phyloP scores from a whole-genome alignment of 92 coral and sea anemone species.

The Porites divaricata region DNA sequence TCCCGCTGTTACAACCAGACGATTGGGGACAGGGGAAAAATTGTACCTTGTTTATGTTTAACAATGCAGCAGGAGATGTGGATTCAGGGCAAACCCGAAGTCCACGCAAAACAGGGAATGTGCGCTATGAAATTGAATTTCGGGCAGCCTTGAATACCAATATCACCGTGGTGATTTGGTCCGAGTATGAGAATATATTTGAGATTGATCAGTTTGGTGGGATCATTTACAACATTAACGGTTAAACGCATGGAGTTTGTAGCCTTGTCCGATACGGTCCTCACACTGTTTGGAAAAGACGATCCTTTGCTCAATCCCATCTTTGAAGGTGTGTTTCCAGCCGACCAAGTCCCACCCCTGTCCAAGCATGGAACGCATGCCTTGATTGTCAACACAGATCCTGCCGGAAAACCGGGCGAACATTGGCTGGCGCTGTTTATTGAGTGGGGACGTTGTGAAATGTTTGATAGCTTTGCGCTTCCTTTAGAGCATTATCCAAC shows the following conservation, averaged over 20 bases:
- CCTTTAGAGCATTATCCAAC: neutral
- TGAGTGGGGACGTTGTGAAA: neutral
- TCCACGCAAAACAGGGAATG: slow-evolving; percentile 33
- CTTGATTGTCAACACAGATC: slow-evolving; percentile 7
- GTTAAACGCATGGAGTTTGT: neutral
- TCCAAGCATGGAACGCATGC: neutral
- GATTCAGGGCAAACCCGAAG: neutral
- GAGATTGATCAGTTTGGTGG: neutral
- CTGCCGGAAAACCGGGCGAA: neutral
- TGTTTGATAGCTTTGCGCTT: slow-evolving; percentile 1
- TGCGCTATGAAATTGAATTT: neutral
- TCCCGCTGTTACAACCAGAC: neutral
- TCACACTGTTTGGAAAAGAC: neutral
- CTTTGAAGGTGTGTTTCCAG: slow-evolving; percentile 8
- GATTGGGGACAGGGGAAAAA: slow-evolving; percentile 34
- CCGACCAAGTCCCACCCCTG: neutral
- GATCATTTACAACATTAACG: slow-evolving; percentile 10
- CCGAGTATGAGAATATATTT: too few species aligned
- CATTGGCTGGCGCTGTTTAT: slow-evolving; percentile 8
- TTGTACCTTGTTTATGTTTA: slow-evolving; percentile 37
- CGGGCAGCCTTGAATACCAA: neutral
- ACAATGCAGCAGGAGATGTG: slow-evolving; percentile 43
- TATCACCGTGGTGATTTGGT: slow-evolving; percentile 9
- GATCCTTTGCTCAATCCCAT: neutral
- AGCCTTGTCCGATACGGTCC: neutral